Evolutionary conservation across 2,113 vertebrate genomes (phyloP), one percentile per base, ranked within the genome.

Genomic region (Ciconia boyciana): DNA sequence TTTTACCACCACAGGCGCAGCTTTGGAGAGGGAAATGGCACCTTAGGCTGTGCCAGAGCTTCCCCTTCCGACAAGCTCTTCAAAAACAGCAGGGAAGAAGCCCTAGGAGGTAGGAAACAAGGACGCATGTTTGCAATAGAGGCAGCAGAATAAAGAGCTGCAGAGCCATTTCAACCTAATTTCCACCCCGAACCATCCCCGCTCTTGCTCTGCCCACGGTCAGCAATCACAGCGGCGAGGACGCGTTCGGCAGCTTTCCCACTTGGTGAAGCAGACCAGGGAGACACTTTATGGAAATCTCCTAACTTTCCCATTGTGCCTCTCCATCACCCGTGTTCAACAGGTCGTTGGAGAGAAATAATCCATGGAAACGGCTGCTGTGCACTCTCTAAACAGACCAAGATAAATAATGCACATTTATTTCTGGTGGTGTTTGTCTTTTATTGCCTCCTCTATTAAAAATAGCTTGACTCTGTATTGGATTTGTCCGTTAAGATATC

Each of bases 161-260:
- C 31, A 77, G 36, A 71, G 64, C 43, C 57, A 16, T 58, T 72
- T 72, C 51, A 16, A 15, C 12, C 32, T 29, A 9, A 24, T 72
- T 84, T 49, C 57, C 43, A 77, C 51, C 49, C 31, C 4, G 0
- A 77, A 31, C 12, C 12, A 10, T 34, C 57, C 43, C 32, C 1
- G 0, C 21, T 55, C 26, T 26, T 1, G 0, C 24, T n/a, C 52
- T 66, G 52, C 24, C 29, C 34, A 24, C 0, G 0, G 34, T 46
- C 34, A 48, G 24, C 39, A 29, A 48, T 18, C 60, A 10, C 48
- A 32, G 32, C 31, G 19, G n/a, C 3, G 0, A 69, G 43, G 34
- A 44, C 0, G 2, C 2, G 1, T 51, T 65, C 58, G 72, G 26
- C 75, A 64, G 16, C 32, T 58, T 85, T 34, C 58, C 51, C 17